A percentile compares a stretch with the other conserved stretches of the same genome.
Evolutionary conservation across 2,113 vertebrate species (phyloP).

Genomic region (Pollachius pollachius): DNA sequence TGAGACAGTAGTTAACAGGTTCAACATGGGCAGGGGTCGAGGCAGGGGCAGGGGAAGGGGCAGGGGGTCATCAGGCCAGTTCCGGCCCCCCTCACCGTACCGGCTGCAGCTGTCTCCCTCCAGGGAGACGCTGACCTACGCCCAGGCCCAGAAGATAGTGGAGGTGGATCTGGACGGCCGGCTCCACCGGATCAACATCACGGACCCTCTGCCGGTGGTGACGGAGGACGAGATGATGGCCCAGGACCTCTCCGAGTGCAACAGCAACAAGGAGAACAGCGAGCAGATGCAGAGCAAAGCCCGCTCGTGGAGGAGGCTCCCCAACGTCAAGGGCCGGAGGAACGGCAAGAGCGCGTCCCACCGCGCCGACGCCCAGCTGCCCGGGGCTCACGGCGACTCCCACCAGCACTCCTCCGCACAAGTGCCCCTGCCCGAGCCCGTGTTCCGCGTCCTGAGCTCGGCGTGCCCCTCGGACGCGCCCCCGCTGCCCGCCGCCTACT

Average conservation of each 20-base stretch:
- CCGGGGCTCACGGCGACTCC: slow-evolving; percentile 48
- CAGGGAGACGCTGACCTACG: slow-evolving; percentile 91
- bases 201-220: slow-evolving; percentile 88
- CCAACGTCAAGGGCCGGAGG: slow-evolving; percentile 80
- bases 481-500: slow-evolving; percentile 84
- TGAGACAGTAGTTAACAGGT: slow-evolving; percentile 57
- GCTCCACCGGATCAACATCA: slow-evolving; percentile 94
- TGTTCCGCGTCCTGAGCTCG: slow-evolving; percentile 81
- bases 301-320: slow-evolving; percentile 78
- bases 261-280: slow-evolving; percentile 98
- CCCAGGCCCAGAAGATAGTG: slow-evolving; percentile 93
- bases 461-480: slow-evolving; percentile 74
- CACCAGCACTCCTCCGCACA: slow-evolving; percentile 64
- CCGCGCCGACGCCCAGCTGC: slow-evolving; percentile 55
- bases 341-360: slow-evolving; percentile 70
- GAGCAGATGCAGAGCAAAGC: slow-evolving; percentile 84
- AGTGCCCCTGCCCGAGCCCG: slow-evolving; percentile 85
- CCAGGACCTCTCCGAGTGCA: slow-evolving; percentile 94
- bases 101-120: slow-evolving; percentile 87
- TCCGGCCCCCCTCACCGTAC: slow-evolving; percentile 86
- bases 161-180: slow-evolving; percentile 96
- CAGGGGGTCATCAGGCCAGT: slow-evolving; percentile 61
- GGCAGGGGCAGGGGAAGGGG: slow-evolving; percentile 75
- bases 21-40: slow-evolving; percentile 65
- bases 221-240: slow-evolving; percentile 94